A percentile compares a stretch with the other conserved stretches of the same genome.
Evolutionary conservation across 2,113 vertebrate genomes (phyloP).

Genomic region (Bettongia penicillata): DNA sequence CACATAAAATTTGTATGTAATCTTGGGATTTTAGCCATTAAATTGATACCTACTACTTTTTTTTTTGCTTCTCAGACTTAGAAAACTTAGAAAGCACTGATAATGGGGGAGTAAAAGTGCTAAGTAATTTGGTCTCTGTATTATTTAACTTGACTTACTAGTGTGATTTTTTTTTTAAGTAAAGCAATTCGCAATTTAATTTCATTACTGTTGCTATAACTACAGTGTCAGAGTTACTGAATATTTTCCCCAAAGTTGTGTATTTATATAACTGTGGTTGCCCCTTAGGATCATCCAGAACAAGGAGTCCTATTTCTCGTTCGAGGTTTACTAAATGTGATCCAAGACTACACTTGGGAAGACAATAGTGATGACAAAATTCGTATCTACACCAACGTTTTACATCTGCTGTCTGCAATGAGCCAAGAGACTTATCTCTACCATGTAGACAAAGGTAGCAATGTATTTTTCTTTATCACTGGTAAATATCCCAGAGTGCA

Average conservation of each 20-base stretch:
- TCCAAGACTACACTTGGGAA: constrained; percentile 99
- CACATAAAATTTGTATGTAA: constrained; percentile 14
- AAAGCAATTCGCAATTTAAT: neutral
- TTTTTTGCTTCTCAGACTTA: neutral
- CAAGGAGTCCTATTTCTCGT: constrained; percentile 96
- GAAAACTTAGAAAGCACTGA: neutral
- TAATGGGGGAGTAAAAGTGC: neutral
- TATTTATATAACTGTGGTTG: neutral
- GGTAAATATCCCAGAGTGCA: rapidly evolving
- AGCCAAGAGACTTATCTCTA: constrained; percentile 93
- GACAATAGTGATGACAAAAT: constrained; percentile 94
- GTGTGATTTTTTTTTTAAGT: neutral
- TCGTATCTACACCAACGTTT: constrained; percentile 91
- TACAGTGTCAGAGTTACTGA: neutral
- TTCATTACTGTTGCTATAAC: neutral
- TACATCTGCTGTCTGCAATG: constrained; percentile 95
- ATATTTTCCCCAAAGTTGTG: too few species aligned
- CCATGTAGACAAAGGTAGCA: constrained; percentile 88
- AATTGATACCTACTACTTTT: constrained; percentile 60
- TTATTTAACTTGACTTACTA: neutral
- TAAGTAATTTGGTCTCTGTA: neutral
- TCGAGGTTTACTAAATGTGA: constrained; percentile 94
- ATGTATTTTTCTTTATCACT: rapidly evolving
- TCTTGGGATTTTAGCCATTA: constrained; percentile 66
- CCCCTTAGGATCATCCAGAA: constrained; percentile 94